phyloP scores from a whole-genome alignment of 2,888 invertebrate species.

The Digitonthophagus gazella region DNA sequence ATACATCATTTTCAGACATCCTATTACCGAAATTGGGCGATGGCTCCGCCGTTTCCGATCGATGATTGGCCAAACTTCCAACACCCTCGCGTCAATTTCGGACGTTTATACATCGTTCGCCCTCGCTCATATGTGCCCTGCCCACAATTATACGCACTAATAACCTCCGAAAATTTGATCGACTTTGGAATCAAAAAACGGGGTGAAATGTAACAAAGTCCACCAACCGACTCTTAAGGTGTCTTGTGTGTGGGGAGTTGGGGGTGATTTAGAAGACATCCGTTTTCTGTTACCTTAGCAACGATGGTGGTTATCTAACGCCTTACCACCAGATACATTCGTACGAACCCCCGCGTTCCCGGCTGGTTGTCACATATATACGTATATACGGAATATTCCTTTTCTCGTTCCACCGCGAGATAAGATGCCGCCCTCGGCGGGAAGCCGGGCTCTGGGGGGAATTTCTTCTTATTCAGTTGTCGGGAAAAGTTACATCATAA shows the following conservation, averaged over 20 bases:
- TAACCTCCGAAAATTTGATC: too few species aligned
- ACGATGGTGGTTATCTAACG: slow-evolving; percentile 40
- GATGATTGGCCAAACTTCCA: slow-evolving; percentile 42
- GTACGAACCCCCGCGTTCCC: slow-evolving; percentile 33
- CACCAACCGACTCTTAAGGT: neutral
- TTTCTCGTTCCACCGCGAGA: slow-evolving; percentile 35
- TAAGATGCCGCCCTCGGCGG: slow-evolving; percentile 36
- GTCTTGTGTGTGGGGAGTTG: neutral
- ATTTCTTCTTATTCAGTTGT: slow-evolving; percentile 28
- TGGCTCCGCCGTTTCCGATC: slow-evolving; percentile 40
- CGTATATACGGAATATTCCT: slow-evolving; percentile 28
- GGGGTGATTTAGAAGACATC: neutral
- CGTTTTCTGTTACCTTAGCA: slow-evolving; percentile 27
- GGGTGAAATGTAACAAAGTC: too few species aligned
- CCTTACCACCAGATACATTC: slow-evolving; percentile 48
- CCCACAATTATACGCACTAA: slow-evolving; percentile 6
- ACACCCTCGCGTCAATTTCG: slow-evolving; percentile 38
- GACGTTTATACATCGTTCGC: slow-evolving; percentile 38
- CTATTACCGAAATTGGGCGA: slow-evolving; percentile 48
- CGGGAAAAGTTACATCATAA: slow-evolving; percentile 29
- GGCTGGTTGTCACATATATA: slow-evolving; percentile 45
- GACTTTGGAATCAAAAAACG: too few species aligned
- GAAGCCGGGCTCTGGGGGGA: slow-evolving; percentile 20
- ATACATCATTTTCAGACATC: slow-evolving; percentile 50
- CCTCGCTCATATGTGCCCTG: slow-evolving; percentile 21